phyloP scores from a whole-genome alignment of 2,797 vertebrate genomes.

The Tympanoctomys barrerae region DNA sequence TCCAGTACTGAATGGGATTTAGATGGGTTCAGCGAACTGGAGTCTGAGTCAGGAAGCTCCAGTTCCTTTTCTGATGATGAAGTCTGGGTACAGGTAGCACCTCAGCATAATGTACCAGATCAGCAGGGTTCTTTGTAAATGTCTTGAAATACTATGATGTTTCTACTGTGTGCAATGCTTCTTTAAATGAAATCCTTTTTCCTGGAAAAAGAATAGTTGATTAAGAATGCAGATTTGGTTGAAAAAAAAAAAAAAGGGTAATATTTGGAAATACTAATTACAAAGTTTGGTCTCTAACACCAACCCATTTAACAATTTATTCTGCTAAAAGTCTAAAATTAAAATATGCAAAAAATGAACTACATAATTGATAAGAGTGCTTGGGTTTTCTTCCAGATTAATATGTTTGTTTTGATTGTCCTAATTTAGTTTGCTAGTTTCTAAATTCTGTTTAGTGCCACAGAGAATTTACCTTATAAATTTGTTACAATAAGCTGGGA shows the following conservation, averaged over 20 bases:
- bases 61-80: constrained; percentile 94
- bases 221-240: constrained; percentile 65
- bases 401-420: constrained; percentile 61
- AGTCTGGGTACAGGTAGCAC: constrained; percentile 85
- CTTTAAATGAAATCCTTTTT: constrained; percentile 61
- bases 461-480: constrained; percentile 59
- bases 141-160: constrained; percentile 61
- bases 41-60: constrained; percentile 93
- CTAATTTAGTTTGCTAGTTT: constrained; percentile 61
- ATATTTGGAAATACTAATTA: constrained; percentile 71
- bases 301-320: constrained; percentile 69
- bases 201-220: constrained; percentile 36
- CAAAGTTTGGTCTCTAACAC: constrained; percentile 57
- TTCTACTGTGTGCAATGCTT: constrained; percentile 68
- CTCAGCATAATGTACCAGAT: constrained; percentile 76
- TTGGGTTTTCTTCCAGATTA: constrained; percentile 55
- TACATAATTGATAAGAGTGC: constrained; percentile 49
- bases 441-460: constrained; percentile 64
- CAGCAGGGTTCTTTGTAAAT: constrained; percentile 84
- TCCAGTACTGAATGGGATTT: constrained; percentile 96
- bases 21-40: constrained; percentile 92
- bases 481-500: constrained; percentile 65
- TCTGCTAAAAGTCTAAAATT: constrained; percentile 66
- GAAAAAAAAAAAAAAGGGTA: constrained; percentile 76
- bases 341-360: constrained; percentile 68